Evolutionary conservation across 2,888 invertebrate species (phyloP).

Genomic region (Antitype chi): DNA sequence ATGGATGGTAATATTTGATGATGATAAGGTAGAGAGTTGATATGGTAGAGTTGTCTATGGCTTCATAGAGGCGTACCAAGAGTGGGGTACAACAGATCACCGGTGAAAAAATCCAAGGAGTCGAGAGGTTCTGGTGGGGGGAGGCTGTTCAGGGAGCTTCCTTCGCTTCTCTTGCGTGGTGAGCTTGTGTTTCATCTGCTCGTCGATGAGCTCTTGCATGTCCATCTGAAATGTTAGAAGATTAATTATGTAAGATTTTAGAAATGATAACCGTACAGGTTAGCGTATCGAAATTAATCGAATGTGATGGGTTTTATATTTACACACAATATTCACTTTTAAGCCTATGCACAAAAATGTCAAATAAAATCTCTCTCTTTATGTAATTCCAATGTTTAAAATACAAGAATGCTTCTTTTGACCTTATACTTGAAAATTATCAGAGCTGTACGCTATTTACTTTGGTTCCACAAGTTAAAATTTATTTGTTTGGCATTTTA

Average conservation of each 20-base stretch:
- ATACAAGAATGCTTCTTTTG: not conserved
- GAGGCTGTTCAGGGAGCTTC: slow-evolving; percentile 84
- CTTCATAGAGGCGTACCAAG: slow-evolving; percentile 76
- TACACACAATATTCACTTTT: not conserved
- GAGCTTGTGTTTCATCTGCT: slow-evolving; percentile 97
- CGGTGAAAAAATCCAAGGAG: slow-evolving; percentile 89
- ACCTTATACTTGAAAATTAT: slow-evolving; percentile 39
- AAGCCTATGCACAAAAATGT: not conserved
- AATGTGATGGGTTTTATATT: not conserved
- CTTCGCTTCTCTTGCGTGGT: slow-evolving; percentile 91
- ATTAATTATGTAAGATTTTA: not conserved
- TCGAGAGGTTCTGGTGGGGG: slow-evolving; percentile 81
- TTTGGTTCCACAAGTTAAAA: slow-evolving; percentile 21
- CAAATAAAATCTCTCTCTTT: not conserved
- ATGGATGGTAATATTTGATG: slow-evolving; percentile 76
- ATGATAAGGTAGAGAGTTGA: slow-evolving; percentile 78
- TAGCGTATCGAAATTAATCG: not conserved
- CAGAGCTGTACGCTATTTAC: not conserved
- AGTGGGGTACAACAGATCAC: slow-evolving; percentile 85
- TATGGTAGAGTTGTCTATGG: slow-evolving; percentile 79
- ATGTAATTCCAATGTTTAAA: not conserved
- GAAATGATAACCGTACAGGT: not conserved
- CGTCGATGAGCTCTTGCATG: slow-evolving; percentile 97
- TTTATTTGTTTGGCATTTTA: slow-evolving; percentile 18
- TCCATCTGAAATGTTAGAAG: slow-evolving; percentile 93